Base-by-base conservation (phyloP, 2,113 vertebrate genomes). In the Uria lomvia region DNA sequence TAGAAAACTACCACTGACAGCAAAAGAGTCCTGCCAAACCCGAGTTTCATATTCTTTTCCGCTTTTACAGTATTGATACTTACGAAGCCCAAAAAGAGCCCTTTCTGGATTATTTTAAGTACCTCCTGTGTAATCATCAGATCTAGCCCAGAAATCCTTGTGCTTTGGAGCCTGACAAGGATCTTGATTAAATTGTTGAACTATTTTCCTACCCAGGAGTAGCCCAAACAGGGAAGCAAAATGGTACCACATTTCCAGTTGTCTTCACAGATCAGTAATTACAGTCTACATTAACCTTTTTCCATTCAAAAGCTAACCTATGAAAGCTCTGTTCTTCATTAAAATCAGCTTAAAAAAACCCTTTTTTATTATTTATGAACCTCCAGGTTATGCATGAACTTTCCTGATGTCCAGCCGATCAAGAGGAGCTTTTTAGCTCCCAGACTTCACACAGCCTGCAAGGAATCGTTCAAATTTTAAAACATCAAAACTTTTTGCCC, bases 361-460 rank as follows among this genome's bases (percentile, higher is more conserved):
- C 11, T 30, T 66, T 86, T 63, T 60, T n/a, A 73, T 77, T 88
- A 84, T 94, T 96, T 92, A 91, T 12, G 16, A 91, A 75, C 67
- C 67, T 96, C 55, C 50, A 80, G 94, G 92, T 92, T 90, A 96
- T 91, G 47, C 40, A 53, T 90, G 92, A 94, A 95, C 94, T 96
- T 97, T 95, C 15, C 22, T 59, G 40, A 66, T 78, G 76, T 76
- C 88, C 88, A 87, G 8, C 43, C 86, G 59, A 93, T 68, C n/a
- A 90, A 82, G 79, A 73, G 50, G 50, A 70, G 34, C 30, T 77
- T 67, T 32, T 82, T 86, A 67, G 30, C 21, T 86, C 43, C 62
- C 59, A 60, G 50, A 45, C 21, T 84, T 87, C n/a, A 29, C 34
- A 34, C 29, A 88, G 79, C 34, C 71, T 56, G 53, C 59, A 62